Evolutionary conservation across 1,140 invertebrate genomes (phyloP).

Genomic region (Sinella curviseta): DNA sequence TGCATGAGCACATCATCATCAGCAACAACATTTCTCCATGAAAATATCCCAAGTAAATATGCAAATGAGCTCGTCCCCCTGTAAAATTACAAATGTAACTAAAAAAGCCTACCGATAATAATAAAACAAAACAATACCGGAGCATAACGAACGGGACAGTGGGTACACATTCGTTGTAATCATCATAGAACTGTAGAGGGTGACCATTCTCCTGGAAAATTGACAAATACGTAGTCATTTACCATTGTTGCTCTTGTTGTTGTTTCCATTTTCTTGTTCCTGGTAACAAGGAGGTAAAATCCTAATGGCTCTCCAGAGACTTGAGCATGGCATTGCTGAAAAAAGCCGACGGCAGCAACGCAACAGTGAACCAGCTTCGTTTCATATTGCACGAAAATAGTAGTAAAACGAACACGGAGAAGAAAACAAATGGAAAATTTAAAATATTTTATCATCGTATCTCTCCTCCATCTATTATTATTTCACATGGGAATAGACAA

Average conservation of each 20-base stretch:
- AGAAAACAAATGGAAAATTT: background rate
- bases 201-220: conserved; percentile 21
- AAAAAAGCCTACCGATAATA: background rate
- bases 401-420: background rate
- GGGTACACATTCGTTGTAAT: background rate
- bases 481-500: background rate
- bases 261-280: background rate
- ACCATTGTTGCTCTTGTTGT: background rate
- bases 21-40: background rate
- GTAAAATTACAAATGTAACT: background rate
- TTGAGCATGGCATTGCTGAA: no score
- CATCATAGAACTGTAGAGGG: background rate
- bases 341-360: background rate
- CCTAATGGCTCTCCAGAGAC: conserved; percentile 11
- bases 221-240: conserved; percentile 26
- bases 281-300: background rate
- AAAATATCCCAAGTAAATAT: background rate
- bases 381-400: background rate
- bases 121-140: no score
- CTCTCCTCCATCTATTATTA: background rate
- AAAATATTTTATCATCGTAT: background rate
- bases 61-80: background rate
- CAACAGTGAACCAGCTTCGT: no score
- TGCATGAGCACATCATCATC: background rate
- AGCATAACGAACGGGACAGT: background rate